Conservation (phyloP, 2,888 invertebrate species). For the Dinocampus coccinellae region DNA sequence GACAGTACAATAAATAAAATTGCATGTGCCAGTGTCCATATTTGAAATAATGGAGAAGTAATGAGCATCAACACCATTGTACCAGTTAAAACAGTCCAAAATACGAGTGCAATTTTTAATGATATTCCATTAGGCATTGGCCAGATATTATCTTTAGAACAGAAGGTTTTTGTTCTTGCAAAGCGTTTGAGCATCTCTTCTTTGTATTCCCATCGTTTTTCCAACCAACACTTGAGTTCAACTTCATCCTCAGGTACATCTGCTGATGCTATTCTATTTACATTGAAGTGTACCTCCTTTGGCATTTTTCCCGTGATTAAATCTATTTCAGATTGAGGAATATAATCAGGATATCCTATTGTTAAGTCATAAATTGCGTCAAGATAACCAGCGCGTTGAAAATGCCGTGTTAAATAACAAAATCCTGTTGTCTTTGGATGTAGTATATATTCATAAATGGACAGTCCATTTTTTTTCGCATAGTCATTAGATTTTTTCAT, state of each 20-base stretch:
- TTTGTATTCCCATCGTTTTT: conserved; percentile 77
- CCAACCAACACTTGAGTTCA: conserved; percentile 75
- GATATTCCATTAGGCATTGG: conserved; percentile 65
- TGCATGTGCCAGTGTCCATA: conserved; percentile 59
- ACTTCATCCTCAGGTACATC: conserved; percentile 74
- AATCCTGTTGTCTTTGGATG: conserved; percentile 91
- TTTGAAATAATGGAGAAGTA: conserved; percentile 61
- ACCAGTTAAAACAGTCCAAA: conserved; percentile 75
- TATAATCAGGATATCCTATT: conserved; percentile 82
- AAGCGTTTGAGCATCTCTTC: conserved; percentile 75
- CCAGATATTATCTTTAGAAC: conserved; percentile 58
- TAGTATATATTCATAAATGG: conserved; percentile 81
- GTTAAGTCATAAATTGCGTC: conserved; percentile 89
- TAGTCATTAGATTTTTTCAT: conserved; percentile 79
- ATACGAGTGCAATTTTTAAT: conserved; percentile 73
- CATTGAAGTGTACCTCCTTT: conserved; percentile 81
- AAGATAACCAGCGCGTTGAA: conserved; percentile 74
- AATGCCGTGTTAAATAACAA: conserved; percentile 73
- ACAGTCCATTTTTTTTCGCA: conserved; percentile 78
- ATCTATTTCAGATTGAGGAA: conserved; percentile 83
- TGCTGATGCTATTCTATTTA: conserved; percentile 76
- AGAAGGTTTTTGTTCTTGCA: conserved; percentile 72
- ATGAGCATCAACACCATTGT: conserved; percentile 56
- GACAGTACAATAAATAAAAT: conserved; percentile 60
- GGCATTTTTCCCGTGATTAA: conserved; percentile 80